Conservation (phyloP, 2,888 invertebrate species). For the Tridacna gigas region DNA sequence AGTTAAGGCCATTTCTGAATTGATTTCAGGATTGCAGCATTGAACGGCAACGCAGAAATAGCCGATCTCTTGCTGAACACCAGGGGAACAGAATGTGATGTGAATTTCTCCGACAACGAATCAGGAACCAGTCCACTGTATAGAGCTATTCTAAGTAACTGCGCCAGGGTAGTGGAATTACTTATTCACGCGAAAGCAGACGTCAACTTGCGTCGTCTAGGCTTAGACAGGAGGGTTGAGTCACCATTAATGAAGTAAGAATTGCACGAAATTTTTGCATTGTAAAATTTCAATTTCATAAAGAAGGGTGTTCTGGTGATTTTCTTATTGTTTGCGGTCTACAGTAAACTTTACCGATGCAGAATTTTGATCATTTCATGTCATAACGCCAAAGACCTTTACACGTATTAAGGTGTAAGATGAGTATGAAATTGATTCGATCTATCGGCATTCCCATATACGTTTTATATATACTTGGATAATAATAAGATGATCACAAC, state of each 20-base stretch:
- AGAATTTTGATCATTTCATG: no score
- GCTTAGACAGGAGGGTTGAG: constrained; percentile 69
- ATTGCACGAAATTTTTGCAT: neutral
- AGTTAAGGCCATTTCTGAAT: no score
- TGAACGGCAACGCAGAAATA: constrained; percentile 73
- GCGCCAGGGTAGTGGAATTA: constrained; percentile 65
- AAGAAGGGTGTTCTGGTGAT: no score
- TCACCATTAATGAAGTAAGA: constrained; percentile 80
- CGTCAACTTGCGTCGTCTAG: constrained; percentile 78
- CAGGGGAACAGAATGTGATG: constrained; percentile 76
- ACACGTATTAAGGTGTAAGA: no score
- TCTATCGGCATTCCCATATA: no score
- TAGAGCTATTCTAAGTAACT: constrained; percentile 78
- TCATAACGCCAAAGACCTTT: no score
- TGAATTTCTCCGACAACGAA: constrained; percentile 77
- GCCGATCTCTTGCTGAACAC: constrained; percentile 72
- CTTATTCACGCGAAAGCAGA: constrained; percentile 80
- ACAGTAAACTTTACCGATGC: no score
- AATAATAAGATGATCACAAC: no score
- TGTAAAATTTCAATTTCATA: neutral
- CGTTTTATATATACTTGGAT: no score
- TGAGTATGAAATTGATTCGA: no score
- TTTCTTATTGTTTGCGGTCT: no score
- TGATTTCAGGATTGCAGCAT: constrained; percentile 77
- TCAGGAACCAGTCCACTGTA: constrained; percentile 77